Base-by-base conservation (phyloP, 2,888 invertebrate genomes). In the Linnaemya tessellans region DNA sequence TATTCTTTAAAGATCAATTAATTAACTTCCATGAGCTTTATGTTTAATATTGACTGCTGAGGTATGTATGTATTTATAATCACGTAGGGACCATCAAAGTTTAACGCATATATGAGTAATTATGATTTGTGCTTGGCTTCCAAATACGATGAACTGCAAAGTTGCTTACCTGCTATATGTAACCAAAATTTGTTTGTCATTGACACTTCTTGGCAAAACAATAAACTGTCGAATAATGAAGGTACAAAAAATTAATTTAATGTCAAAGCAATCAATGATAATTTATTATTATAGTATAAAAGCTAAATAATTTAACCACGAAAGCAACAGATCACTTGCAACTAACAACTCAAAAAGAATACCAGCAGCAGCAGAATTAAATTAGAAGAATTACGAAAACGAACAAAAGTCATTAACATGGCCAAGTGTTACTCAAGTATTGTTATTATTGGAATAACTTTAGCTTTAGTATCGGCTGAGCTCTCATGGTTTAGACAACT, bases 341-440 rank as follows among this genome's bases (percentile, higher is more conserved):
- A 67, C 77, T 46, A 20, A 58, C 75, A 75, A 79, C 20, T 51
- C 4, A 25, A 80, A 65, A 68, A 74, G 64, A 71, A 70, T 74
- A 75, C 4, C 43, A 46, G 62, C 41, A 60, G 35, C 15, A 49
- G 25, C 30, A 80, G 35, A 62, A 67, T 38, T 46, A 67, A 9
- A 49, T n/a, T 49, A 20, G 13, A 46, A 22, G 30, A 73, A 41
- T 41, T 51, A 38, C 15, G 54, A 35, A 51, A 51, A 15, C 15
- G n/a, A 58, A 46, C 11, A 70, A 60, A 64, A 58, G 87, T 87
- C 82, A 84, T 85, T 65, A 89, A 75, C 62, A 90, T 90, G 90
- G 88, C 88, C 78, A 87, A 89, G 54, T 68, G 77, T 35, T 83
- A 60, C 22, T 60, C 71, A 80, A 46, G 62, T 30, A 80, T 89